A percentile compares a stretch with the other conserved stretches of the same genome.
Conservation (phyloP, 1,140 invertebrate genomes). For the Aphidius ervi region DNA sequence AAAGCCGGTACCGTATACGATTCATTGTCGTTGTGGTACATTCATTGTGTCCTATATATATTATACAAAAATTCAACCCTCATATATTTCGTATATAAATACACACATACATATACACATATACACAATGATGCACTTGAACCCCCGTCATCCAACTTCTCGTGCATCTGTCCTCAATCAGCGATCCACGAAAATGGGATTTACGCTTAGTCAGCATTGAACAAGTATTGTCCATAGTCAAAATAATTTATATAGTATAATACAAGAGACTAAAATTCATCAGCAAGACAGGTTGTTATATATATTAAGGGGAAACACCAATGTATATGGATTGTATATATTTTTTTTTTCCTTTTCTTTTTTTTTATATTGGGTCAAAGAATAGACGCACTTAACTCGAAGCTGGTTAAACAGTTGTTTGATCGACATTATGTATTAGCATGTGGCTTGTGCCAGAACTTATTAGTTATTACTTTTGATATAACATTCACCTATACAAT, state of each 20-base stretch:
- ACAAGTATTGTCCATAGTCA: slow-evolving; percentile 40
- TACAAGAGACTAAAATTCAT: neutral
- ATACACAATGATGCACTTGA: slow-evolving; percentile 38
- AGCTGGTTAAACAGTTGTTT: slow-evolving; percentile 52
- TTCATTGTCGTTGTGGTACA: slow-evolving; percentile 33
- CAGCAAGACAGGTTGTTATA: slow-evolving; percentile 9
- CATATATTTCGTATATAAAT: too few relatives aligned
- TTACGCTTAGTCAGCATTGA: slow-evolving; percentile 31
- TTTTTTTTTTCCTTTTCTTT: too few relatives aligned
- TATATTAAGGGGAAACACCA: too few relatives aligned
- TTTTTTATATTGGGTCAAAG: slow-evolving; percentile 22
- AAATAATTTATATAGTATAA: neutral
- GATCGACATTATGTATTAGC: slow-evolving; percentile 52
- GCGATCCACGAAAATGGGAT: slow-evolving; percentile 48
- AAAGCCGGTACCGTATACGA: slow-evolving; percentile 37
- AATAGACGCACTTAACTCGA: slow-evolving; percentile 51
- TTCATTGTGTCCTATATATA: slow-evolving; percentile 42
- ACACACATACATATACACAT: slow-evolving; percentile 1
- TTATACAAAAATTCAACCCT: too few relatives aligned
- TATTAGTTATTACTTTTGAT: slow-evolving; percentile 37
- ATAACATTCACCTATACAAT: slow-evolving; percentile 11
- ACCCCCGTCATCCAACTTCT: slow-evolving; percentile 30
- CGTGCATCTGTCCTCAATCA: slow-evolving; percentile 55
- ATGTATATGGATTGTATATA: too few relatives aligned
- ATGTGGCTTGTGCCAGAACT: slow-evolving; percentile 50